Conservation (phyloP, 2,888 invertebrate species). For the Urechis unicinctus region DNA sequence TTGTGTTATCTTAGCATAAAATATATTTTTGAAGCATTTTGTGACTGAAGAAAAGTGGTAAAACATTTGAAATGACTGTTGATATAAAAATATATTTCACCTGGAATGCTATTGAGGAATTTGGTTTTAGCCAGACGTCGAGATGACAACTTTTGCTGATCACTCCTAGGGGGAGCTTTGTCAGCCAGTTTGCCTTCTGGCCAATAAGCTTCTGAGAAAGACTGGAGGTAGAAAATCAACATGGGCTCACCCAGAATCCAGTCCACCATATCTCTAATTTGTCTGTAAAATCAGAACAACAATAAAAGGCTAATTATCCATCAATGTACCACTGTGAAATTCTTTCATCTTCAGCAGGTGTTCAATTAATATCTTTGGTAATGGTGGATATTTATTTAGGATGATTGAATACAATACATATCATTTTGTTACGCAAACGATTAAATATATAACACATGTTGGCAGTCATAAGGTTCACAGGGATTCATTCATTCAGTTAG, state of each 20-base stretch:
- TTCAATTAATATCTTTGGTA: no score
- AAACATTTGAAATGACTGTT: not conserved
- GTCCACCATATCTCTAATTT: conserved; percentile 77
- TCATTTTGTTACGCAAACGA: no score
- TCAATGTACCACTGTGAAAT: no score
- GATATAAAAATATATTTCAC: conserved; percentile 21
- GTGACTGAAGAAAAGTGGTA: not conserved
- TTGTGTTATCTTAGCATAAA: no score
- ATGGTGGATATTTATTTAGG: not conserved
- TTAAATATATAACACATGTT: no score
- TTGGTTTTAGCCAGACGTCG: conserved; percentile 46
- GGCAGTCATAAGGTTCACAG: no score
- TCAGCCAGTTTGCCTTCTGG: conserved; percentile 65
- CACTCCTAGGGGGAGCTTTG: conserved; percentile 55
- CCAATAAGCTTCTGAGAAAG: conserved; percentile 83
- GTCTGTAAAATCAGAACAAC: conserved; percentile 57
- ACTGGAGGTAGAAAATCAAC: conserved; percentile 78
- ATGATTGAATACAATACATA: not conserved
- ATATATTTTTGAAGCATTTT: no score
- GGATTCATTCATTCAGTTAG: no score
- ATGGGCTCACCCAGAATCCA: conserved; percentile 86
- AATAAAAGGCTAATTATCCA: no score
- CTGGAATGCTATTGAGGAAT: conserved; percentile 47
- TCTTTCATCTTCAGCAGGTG: no score
- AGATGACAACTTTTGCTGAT: conserved; percentile 58